phyloP scores from a whole-genome alignment of 1,140 invertebrate genomes.

The Aphis gossypii region DNA sequence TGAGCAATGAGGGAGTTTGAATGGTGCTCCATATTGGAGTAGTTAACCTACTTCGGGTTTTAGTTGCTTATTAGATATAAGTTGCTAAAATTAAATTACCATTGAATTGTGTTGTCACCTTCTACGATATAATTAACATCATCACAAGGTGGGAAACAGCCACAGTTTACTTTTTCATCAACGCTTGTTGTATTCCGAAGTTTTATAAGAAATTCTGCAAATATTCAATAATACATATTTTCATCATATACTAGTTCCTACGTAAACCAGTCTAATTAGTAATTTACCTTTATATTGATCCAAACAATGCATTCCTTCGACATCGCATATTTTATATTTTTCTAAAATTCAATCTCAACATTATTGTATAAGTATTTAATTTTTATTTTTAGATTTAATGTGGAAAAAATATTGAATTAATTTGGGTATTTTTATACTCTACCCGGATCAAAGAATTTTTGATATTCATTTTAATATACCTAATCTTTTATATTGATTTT shows the following conservation, averaged over 20 bases:
- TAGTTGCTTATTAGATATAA: not conserved
- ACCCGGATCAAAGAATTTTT: not conserved
- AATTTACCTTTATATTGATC: conserved; percentile 69
- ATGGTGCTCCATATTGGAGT: too few relatives aligned
- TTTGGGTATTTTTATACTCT: not conserved
- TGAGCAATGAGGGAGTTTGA: too few relatives aligned
- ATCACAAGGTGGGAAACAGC: conserved; percentile 70
- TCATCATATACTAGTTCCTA: not conserved
- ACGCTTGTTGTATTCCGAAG: conserved; percentile 14
- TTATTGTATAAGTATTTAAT: not conserved
- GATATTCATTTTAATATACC: not conserved
- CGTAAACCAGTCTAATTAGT: conserved; percentile 55
- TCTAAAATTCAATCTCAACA: conserved; percentile 63
- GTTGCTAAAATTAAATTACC: conserved; percentile 52
- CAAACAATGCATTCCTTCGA: conserved; percentile 70
- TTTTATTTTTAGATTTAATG: not conserved
- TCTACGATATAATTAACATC: conserved; percentile 69
- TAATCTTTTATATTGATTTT: not conserved
- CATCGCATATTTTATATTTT: conserved; percentile 69
- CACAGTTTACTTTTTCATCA: conserved; percentile 65
- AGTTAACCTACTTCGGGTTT: not conserved
- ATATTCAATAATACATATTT: conserved; percentile 26
- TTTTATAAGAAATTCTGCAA: conserved; percentile 56
- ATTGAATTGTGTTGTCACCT: conserved; percentile 60
- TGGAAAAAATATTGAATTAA: not conserved